These are phyloP conservation scores for Periophthalmus magnuspinnatus DNA, from an alignment of 2,797 vertebrate genomes.

Conservation along the genomic window DNA sequence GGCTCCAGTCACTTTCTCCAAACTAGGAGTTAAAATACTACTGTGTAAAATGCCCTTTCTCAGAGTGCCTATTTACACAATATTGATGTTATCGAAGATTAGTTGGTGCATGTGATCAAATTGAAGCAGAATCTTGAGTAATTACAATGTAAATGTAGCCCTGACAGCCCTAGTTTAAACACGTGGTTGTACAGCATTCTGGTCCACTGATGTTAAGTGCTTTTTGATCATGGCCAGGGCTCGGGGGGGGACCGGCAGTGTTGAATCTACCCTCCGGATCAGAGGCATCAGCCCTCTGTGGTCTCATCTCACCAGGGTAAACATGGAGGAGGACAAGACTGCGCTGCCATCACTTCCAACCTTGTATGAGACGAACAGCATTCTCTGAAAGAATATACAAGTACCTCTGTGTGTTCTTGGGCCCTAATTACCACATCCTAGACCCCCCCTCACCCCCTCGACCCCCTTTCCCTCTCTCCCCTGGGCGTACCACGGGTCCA, in stretches of 20 bases:
- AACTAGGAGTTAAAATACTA: neutral
- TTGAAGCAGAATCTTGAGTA: neutral
- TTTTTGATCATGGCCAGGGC: conserved; percentile 47
- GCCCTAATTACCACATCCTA: conserved; percentile 70
- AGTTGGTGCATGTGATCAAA: neutral
- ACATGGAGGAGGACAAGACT: conserved; percentile 67
- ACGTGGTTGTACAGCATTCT: conserved; percentile 40
- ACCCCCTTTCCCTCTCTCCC: conserved; percentile 28
- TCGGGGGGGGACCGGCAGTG: conserved; percentile 34
- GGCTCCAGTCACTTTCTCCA: neutral
- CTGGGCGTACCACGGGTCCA: conserved; percentile 57
- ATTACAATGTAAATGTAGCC: conserved; percentile 2
- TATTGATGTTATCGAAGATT: neutral
- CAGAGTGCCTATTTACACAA: neutral
- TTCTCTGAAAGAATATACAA: conserved; percentile 79
- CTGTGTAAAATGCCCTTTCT: neutral
- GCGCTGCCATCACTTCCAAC: conserved; percentile 46
- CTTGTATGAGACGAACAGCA: conserved; percentile 47
- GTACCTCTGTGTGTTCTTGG: conserved; percentile 71
- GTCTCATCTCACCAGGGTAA: conserved; percentile 56
- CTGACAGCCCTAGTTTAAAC: conserved; percentile 52
- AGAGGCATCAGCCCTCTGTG: conserved; percentile 49
- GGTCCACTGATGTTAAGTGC: conserved; percentile 35
- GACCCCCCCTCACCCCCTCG: conserved; percentile 15
- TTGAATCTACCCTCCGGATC: conserved; percentile 50